These are phyloP conservation scores for Drosophila mauritiana DNA, from an alignment of 1,140 invertebrate species.

Conservation along the genomic window DNA sequence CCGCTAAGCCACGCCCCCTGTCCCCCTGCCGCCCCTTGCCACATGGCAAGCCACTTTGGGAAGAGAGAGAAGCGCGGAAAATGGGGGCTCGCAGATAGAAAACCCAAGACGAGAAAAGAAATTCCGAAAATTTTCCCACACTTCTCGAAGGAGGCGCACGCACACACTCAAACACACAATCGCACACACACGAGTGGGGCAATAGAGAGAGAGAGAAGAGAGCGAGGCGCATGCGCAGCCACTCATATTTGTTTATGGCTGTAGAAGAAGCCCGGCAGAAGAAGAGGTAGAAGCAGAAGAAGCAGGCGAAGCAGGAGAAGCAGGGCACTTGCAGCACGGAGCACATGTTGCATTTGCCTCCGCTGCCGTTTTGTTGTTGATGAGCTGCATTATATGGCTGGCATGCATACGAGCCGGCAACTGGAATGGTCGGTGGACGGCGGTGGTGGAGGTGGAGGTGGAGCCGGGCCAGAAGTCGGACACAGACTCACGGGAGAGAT, in stretches of 20 bases:
- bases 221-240: slow-evolving; percentile 50
- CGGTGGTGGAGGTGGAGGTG: slow-evolving; percentile 3
- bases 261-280: slow-evolving; percentile 44
- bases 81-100: slow-evolving; percentile 11
- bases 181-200: neutral
- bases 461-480: slow-evolving; percentile 10
- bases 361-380: slow-evolving; percentile 64
- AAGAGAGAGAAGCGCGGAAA: neutral
- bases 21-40: slow-evolving; percentile 15
- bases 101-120: slow-evolving; percentile 65
- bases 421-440: slow-evolving; percentile 11
- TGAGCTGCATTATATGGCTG: slow-evolving; percentile 80
- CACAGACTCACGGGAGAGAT: slow-evolving; percentile 34
- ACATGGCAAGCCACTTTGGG: slow-evolving; percentile 32
- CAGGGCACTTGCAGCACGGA: slow-evolving; percentile 24
- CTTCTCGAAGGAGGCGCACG: slow-evolving; percentile 60
- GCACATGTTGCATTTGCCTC: slow-evolving; percentile 80
- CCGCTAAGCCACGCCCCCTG: slow-evolving; percentile 28
- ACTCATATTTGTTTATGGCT: slow-evolving; percentile 81
- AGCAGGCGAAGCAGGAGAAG: slow-evolving; percentile 22
- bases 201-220: slow-evolving; percentile 2
- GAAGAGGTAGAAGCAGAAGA: slow-evolving; percentile 1
- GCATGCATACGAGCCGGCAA: slow-evolving; percentile 60
- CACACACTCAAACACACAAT: slow-evolving; percentile 8
- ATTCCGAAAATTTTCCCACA: slow-evolving; percentile 82